A percentile compares a stretch with the other conserved stretches of the same genome.
Conservation (phyloP, 2,113 vertebrate species). For the Prochilodus magdalenae region DNA sequence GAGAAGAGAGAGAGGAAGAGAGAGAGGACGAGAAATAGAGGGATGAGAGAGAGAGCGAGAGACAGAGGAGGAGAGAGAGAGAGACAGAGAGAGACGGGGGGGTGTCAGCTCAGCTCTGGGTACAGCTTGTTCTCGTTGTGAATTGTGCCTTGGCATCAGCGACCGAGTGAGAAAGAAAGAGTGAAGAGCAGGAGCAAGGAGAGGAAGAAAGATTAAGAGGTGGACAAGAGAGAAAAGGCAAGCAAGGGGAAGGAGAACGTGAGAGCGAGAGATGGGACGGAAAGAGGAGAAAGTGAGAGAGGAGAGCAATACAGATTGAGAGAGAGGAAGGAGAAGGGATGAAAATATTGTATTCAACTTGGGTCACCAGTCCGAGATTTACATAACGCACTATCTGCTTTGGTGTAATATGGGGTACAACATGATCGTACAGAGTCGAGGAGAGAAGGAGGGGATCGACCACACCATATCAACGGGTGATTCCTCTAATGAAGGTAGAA, state of each 20-base stretch:
- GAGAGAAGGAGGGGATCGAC: no score
- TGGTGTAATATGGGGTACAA: no score
- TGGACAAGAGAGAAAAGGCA: not conserved
- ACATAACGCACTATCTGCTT: no score
- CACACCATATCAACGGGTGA: no score
- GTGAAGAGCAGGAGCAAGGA: not conserved
- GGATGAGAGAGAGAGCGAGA: no score
- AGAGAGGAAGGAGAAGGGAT: constrained; percentile 39
- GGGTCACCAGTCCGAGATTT: no score
- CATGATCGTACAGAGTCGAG: no score
- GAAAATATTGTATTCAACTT: no score
- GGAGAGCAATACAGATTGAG: not conserved
- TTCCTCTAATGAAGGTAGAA: no score
- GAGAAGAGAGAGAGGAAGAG: not conserved
- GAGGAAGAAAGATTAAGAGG: constrained; percentile 11
- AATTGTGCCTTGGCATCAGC: constrained; percentile 53
- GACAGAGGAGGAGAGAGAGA: constrained; percentile 21
- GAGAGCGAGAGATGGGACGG: not conserved
- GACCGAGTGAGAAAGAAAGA: constrained; percentile 6
- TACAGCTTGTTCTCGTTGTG: constrained; percentile 57
- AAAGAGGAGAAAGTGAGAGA: not conserved
- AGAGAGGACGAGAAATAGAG: no score
- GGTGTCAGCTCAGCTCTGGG: constrained; percentile 46
- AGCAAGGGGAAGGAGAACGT: not conserved
- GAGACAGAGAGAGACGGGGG: constrained; percentile 39